These are phyloP conservation scores for Rousettus madagascariensis DNA, from an alignment of 2,797 vertebrate genomes.

Conservation along the genomic window DNA sequence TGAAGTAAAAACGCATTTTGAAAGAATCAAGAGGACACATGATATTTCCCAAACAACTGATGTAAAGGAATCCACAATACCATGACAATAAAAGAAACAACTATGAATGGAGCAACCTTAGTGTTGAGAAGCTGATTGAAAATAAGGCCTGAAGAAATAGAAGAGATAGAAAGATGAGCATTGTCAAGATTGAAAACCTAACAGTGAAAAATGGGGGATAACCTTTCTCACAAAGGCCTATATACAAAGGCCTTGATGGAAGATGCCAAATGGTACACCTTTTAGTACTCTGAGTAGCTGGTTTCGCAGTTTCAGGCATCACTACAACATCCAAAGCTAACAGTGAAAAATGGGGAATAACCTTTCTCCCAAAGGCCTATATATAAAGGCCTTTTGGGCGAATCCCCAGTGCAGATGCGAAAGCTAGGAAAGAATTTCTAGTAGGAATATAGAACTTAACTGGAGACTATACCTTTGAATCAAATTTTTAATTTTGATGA, in stretches of 20 bases:
- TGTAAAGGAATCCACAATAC: not conserved
- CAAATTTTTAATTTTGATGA: conserved; percentile 1
- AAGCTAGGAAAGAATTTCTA: not conserved
- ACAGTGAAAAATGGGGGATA: not conserved
- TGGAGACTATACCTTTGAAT: not conserved
- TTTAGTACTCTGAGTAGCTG: not conserved
- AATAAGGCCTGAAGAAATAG: not conserved
- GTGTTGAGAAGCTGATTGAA: not conserved
- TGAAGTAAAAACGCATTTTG: not conserved
- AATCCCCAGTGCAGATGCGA: not conserved
- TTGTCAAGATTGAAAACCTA: not conserved
- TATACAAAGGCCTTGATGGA: not conserved
- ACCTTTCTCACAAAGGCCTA: not conserved
- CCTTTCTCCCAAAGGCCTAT: no score
- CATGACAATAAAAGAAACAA: not conserved
- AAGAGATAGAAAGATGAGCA: not conserved
- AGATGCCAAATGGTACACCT: not conserved
- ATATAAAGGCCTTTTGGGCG: not conserved
- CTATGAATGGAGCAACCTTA: not conserved
- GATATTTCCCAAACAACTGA: not conserved
- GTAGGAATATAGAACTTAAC: not conserved
- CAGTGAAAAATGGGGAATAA: no score
- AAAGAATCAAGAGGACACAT: not conserved
- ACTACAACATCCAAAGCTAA: not conserved
- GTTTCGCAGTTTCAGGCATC: not conserved